Conservation (phyloP, 2,113 vertebrate species). For the Pterophyllum scalare region DNA sequence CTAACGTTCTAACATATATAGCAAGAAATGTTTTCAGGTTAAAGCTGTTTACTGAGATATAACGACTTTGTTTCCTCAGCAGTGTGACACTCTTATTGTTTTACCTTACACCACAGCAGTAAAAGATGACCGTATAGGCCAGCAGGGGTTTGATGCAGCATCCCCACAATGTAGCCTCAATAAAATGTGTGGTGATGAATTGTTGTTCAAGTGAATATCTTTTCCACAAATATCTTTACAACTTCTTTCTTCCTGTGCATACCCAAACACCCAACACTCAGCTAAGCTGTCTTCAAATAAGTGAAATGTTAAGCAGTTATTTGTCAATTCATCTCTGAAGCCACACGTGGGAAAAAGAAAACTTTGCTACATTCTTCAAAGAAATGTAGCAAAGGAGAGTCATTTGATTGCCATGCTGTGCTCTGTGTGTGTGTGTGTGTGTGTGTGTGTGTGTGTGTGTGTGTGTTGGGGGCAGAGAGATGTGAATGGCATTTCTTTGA, state of each 20-base stretch:
- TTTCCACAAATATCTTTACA: not conserved
- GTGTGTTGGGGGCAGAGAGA: not conserved
- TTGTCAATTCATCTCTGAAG: constrained; percentile 47
- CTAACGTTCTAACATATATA: too few relatives aligned
- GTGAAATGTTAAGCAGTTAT: constrained; percentile 11
- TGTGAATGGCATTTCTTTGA: constrained; percentile 62
- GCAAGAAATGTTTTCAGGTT: too few relatives aligned
- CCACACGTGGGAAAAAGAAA: constrained; percentile 40
- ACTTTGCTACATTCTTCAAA: constrained; percentile 56
- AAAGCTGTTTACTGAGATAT: not conserved
- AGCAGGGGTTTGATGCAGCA: not conserved
- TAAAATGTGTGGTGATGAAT: not conserved
- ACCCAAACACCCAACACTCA: constrained; percentile 2
- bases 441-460: not conserved
- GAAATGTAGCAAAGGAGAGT: constrained; percentile 34
- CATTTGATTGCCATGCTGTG: constrained; percentile 13
- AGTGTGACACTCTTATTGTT: not conserved
- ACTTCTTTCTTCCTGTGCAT: not conserved
- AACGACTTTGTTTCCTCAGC: not conserved
- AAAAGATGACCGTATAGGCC: not conserved
- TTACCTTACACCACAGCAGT: not conserved
- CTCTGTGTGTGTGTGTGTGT: constrained; percentile 1
- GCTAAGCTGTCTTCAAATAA: constrained; percentile 24
- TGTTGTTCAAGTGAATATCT: not conserved
- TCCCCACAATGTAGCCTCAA: not conserved